Evolutionary conservation across 2,797 vertebrate species (phyloP), one percentile per base, ranked within the genome.

Genomic region (Pelochelys cantorii): DNA sequence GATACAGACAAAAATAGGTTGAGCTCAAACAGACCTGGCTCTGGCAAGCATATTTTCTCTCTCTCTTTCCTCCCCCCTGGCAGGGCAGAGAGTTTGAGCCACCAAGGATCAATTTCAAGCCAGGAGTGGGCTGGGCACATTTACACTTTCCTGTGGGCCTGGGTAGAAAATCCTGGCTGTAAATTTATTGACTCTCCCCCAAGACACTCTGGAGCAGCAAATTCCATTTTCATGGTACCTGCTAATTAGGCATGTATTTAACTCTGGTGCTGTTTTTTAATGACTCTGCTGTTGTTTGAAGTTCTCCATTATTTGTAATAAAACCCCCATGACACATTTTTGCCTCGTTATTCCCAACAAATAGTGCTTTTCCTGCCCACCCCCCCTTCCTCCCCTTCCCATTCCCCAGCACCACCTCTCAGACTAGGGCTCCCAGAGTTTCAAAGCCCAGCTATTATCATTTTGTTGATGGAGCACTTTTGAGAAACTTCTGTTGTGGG

Each of bases 161-260:
- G 85, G 94, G 91, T 62, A 96, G 74, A 2, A 84, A 84, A 84
- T 84, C 85, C 91, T 94, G 97, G 96, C 96, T 97, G 97, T 96
- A 97, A 98, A 98, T 98, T 98, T 98, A 98, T 96, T 96, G 97
- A 97, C 98, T 97, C 95, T 98, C 97, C 97, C 97, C 98, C 96
- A 97, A 97, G 96, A 97, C 97, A 95, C 97, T 96, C 83, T 85
- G 94, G 93, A 94, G 95, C 96, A 97, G 97, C 98, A 98, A 98
- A 98, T 98, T 97, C 97, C 97, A 97, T 97, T 97, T 98, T 97
- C 97, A 94, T 97, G 96, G 97, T 59, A 89, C 96, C 97, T 95
- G 96, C 97, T 98, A 98, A 98, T 98, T 98, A 98, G 97, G 98
- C 98, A 98, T 98, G 98, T 98, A 98, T 98, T 98, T 98, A 98